A percentile compares a stretch with the other conserved stretches of the same genome.
Evolutionary conservation across 2,113 vertebrate genomes (phyloP).

Genomic region (Lepus europaeus): DNA sequence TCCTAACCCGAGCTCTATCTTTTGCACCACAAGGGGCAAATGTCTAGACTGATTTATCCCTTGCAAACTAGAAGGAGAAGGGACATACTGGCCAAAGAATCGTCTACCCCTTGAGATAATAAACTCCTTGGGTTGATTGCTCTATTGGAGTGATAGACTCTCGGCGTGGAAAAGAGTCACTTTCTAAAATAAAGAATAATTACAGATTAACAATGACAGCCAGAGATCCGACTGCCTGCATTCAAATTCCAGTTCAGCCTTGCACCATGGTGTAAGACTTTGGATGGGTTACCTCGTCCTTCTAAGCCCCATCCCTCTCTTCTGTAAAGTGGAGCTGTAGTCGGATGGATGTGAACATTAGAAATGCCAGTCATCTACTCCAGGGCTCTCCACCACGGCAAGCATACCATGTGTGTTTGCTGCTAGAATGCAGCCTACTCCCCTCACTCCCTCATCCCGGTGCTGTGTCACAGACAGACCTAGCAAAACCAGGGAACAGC

Average conservation of each 20-base stretch:
- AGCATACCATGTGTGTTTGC: neutral
- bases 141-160: neutral
- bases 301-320: neutral
- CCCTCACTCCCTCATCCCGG: neutral
- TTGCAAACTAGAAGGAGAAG: neutral
- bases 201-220: conserved; percentile 34
- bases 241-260: conserved; percentile 53
- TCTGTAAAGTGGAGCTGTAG: neutral
- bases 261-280: neutral
- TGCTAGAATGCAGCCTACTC: neutral
- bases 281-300: neutral
- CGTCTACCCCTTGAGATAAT: conserved; percentile 1
- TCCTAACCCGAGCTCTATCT: neutral
- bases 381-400: neutral
- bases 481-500: neutral
- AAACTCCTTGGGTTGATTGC: neutral
- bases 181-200: neutral
- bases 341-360: neutral
- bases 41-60: neutral
- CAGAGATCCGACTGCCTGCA: neutral
- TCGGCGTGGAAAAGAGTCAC: neutral
- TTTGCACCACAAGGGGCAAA: neutral
- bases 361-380: neutral
- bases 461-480: neutral
- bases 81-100: neutral